phyloP scores from a whole-genome alignment of 2,113 vertebrate genomes.

The Hippocampus mohnikei region DNA sequence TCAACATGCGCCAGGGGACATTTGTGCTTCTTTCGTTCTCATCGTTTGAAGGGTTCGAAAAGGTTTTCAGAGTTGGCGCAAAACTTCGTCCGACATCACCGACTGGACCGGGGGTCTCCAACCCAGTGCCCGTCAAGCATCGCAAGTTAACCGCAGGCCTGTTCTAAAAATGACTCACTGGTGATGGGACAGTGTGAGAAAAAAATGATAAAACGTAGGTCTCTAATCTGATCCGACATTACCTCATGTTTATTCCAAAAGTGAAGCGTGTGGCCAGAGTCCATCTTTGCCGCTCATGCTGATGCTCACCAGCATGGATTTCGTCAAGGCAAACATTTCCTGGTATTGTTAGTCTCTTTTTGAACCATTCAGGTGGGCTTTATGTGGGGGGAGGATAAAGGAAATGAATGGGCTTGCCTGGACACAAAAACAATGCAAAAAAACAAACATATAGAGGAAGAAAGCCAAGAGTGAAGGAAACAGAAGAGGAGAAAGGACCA shows the following conservation, averaged over 20 bases:
- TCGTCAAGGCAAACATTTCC: constrained; percentile 55
- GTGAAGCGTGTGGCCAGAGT: constrained; percentile 18
- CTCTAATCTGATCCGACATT: constrained; percentile 15
- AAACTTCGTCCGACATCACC: background rate
- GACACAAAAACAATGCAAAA: constrained; percentile 13
- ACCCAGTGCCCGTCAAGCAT: too few species aligned
- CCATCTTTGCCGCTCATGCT: background rate
- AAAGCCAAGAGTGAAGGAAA: constrained; percentile 1
- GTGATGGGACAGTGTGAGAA: background rate
- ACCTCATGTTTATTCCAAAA: constrained; percentile 14
- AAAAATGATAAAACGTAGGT: background rate
- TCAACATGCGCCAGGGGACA: background rate
- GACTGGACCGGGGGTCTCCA: too few species aligned
- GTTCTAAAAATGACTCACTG: background rate
- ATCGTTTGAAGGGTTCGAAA: background rate
- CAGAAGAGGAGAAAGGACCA: constrained; percentile 4
- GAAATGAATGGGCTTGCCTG: constrained; percentile 4
- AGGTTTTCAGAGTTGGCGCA: background rate
- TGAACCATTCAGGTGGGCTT: constrained; percentile 55
- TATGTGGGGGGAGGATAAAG: constrained; percentile 11
- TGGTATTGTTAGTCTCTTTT: constrained; percentile 59
- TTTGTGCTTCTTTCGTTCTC: background rate
- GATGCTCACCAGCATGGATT: constrained; percentile 5
- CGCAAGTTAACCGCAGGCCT: background rate
- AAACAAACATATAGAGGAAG: background rate